Evolutionary conservation across 2,797 vertebrate species (phyloP).

Genomic region (Ctenosaura bakeri): DNA sequence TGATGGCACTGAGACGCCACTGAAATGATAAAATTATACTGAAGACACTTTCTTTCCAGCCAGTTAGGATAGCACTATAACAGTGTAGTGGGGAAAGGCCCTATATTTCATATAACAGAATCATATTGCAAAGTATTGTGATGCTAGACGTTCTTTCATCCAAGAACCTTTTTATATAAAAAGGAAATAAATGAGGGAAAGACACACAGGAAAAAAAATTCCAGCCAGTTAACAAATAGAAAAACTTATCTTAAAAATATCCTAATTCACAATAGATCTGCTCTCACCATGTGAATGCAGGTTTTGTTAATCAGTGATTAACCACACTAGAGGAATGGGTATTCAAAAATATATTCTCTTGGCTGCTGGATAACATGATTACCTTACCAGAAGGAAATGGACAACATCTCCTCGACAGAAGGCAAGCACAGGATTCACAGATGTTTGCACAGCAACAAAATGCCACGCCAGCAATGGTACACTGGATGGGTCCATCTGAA

Average conservation of each 20-base stretch:
- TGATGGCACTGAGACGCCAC: not conserved
- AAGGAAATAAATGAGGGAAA: too few species aligned
- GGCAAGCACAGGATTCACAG: slow-evolving; percentile 91
- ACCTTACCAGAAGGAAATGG: slow-evolving; percentile 93
- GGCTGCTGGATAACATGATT: not conserved
- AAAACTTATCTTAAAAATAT: not conserved
- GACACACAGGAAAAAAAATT: too few species aligned
- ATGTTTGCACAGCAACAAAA: slow-evolving; percentile 92
- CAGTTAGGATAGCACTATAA: too few species aligned
- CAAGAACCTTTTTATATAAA: too few species aligned
- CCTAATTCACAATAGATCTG: not conserved
- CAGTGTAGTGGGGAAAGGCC: too few species aligned
- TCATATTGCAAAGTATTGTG: too few species aligned
- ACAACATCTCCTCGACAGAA: slow-evolving; percentile 96
- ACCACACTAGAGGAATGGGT: not conserved
- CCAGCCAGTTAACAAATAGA: not conserved
- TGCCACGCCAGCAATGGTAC: slow-evolving; percentile 97
- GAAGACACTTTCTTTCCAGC: not conserved
- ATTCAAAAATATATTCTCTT: slow-evolving; percentile 12
- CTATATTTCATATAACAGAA: too few species aligned
- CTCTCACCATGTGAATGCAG: not conserved
- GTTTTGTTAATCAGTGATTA: not conserved
- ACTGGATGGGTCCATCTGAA: slow-evolving; percentile 92
- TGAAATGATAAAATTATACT: not conserved
- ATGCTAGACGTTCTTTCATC: too few species aligned